These are phyloP conservation scores for Saccopteryx bilineata DNA, from an alignment of 2,113 vertebrate genomes.

Conservation along the genomic window DNA sequence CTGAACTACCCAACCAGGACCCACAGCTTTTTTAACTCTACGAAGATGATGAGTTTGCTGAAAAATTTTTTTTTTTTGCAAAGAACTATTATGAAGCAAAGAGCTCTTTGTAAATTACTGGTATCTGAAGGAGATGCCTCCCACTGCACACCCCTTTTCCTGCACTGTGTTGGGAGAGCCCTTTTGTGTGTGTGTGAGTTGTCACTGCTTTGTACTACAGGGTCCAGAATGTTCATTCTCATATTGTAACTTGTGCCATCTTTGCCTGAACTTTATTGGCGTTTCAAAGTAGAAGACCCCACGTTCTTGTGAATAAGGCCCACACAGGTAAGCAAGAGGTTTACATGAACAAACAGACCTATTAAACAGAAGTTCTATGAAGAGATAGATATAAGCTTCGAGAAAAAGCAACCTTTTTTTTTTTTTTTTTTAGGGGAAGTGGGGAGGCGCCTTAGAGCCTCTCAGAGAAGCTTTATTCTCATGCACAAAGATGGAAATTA, in stretches of 20 bases:
- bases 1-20: too few species aligned
- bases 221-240: background rate
- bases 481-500: background rate
- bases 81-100: background rate
- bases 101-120: background rate
- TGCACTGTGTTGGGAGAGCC: background rate
- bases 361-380: background rate
- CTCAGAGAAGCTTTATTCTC: background rate
- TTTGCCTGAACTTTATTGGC: background rate
- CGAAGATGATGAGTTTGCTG: background rate
- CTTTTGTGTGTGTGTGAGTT: background rate
- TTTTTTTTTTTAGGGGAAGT: background rate
- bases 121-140: background rate
- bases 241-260: background rate
- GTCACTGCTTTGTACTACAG: background rate
- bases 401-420: background rate
- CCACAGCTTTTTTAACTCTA: constrained; percentile 16
- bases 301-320: background rate
- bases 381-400: background rate
- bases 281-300: background rate
- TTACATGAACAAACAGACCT: background rate
- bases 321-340: background rate
- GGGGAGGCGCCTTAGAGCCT: background rate
- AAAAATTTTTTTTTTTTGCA: background rate
- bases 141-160: background rate